Base-by-base conservation (phyloP, 2,113 vertebrate species). In the Perccottus glenii region DNA sequence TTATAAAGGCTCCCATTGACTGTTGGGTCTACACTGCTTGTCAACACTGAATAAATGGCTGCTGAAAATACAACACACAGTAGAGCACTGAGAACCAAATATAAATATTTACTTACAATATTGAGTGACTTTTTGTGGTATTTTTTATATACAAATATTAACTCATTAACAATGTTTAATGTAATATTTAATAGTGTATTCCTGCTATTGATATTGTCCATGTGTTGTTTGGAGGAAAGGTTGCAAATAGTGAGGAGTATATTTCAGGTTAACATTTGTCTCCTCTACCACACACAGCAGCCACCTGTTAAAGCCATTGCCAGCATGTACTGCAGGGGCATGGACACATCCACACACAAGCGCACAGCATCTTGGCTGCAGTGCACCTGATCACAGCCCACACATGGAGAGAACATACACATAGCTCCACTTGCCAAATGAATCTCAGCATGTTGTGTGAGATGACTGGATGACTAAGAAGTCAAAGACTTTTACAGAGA, bases 371-470 rank as follows among this genome's bases (percentile, higher is more conserved):
- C 49, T 80, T 84, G 69, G 80, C 76, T 56, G n/a, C 32, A 10
- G 63, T 64, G 62, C 51, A 84, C 64, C 81, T 83, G 80, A 80
- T 83, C 75, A 68, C 66, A 84, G 66, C 77, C 75, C 86, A 88
- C 83, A 71, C 82, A 76, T 46, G 71, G 70, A 73, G 66, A 82
- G 80, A 83, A 85, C 75, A 83, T 78, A 80, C 75, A 80, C 78
- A 76, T 16, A 49, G 61, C 47, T 60, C 44, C 40, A 56, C 68
- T 69, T 67, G 74, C 80, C 82, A 80, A 70, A 74, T 55, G 27
- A 82, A 80, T 72, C 67, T 1, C 74, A 79, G 75, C 49, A 9
- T 64, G 82, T 60, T 55, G 66, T 33, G 62, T 68, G 66, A 78
- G 69, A 42, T 33, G 11, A 6, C 40, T 33, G 63, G 71, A 72